Evolutionary conservation across 2,888 invertebrate genomes (phyloP), one percentile per base, ranked within the genome.

Genomic region (Cosmopolites sordidus): DNA sequence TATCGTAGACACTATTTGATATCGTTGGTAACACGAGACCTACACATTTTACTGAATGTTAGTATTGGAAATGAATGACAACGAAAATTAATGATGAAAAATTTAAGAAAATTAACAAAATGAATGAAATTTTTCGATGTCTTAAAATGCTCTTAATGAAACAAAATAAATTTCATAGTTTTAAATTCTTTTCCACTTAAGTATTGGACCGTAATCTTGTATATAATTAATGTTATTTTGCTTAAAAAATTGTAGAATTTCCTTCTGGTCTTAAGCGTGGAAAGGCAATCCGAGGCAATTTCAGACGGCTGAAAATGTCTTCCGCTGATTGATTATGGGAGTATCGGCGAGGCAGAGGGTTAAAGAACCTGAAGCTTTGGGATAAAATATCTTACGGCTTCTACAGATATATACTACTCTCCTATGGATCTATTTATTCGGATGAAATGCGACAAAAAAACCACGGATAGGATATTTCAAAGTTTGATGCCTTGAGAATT

Each of bases 241-340:
- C 2, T 11, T 4, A 16, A 40, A 40, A 40, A 40, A 40, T 16
- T 16, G 17, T 16, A 40, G 17, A 40, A 16, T 40, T 16, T 16
- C 17, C 4, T 40, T 11, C 16, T 5, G 16, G 15, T 16, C 14
- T 40, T 15, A 16, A 16, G 17, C 14, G n/a, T 5, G 14, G 40
- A 40, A 43, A 22, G 43, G 30, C 38, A 27, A 29, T 41, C 29
- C 16, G 18, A 29, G 22, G 42, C 30, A 48, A 27, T 42, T 42
- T 12, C 33, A 30, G 16, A 42, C 15, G 42, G 42, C 33, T 40
- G 18, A 40, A 40, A 40, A n/a, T 27, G 48, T 30, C 48, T 48
- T 15, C 27, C 12, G 22, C 11, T 48, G 48, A 48, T 48, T 48
- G 48, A 48, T 48, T 48, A 48, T 27, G 18, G 1, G 16, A 8